A percentile compares a stretch with the other conserved stretches of the same genome.
Conservation (phyloP, 2,888 invertebrate species). For the Brachyopa scutellaris region DNA sequence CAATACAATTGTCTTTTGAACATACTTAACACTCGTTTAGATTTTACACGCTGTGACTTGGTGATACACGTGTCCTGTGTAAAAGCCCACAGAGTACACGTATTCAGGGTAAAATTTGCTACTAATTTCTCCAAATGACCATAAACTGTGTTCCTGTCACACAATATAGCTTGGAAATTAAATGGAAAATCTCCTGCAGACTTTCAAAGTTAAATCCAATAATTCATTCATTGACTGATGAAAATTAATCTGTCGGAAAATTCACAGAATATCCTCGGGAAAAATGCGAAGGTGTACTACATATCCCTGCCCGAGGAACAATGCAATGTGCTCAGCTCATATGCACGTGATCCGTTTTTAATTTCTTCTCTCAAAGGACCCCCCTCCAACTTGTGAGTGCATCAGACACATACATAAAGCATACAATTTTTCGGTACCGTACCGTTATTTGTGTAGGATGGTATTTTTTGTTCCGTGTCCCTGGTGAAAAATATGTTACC, state of each 20-base stretch:
- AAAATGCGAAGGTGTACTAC: not conserved
- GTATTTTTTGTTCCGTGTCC: constrained; percentile 3
- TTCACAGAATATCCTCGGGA: not conserved
- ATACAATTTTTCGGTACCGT: constrained; percentile 44
- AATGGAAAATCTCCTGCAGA: too few relatives aligned
- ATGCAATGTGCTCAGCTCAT: constrained; percentile 30
- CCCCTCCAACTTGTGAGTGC: constrained; percentile 5
- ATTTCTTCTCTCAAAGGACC: constrained; percentile 22
- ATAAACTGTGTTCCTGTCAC: too few relatives aligned
- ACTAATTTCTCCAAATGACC: too few relatives aligned
- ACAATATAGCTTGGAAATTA: too few relatives aligned
- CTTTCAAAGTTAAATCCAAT: constrained; percentile 13
- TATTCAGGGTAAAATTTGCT: too few relatives aligned
- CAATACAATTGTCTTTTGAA: too few relatives aligned
- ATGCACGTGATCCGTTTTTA: constrained; percentile 58
- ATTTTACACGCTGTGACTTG: too few relatives aligned
- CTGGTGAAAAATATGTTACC: constrained; percentile 19
- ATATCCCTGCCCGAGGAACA: constrained; percentile 13
- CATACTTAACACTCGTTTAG: too few relatives aligned
- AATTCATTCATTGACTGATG: constrained; percentile 18
- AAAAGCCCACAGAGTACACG: too few relatives aligned
- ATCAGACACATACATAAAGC: constrained; percentile 31
- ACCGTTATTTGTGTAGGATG: constrained; percentile 8
- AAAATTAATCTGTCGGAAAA: constrained; percentile 56
- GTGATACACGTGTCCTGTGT: too few relatives aligned